Evolutionary conservation across 2,888 invertebrate genomes (phyloP), one percentile per base, ranked within the genome.

Genomic region (Caradrina kadenii): DNA sequence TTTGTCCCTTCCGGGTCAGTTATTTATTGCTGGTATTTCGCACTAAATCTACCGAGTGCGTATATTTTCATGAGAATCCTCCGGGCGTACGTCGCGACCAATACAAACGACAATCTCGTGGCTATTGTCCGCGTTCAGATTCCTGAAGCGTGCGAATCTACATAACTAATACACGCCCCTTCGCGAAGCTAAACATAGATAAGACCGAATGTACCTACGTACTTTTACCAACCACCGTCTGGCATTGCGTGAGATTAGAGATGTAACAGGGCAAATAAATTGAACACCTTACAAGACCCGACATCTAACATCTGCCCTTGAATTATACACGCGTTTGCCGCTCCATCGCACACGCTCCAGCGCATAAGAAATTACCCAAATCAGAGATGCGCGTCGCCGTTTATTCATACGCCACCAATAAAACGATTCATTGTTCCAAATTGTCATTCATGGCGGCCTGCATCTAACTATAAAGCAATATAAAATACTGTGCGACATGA

Each of bases 1-100:
- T 94, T 93, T 93, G 93, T 94, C 94, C 93, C 91, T 94, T 94
- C 92, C 93, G 94, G 94, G 92, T 93, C 93, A 93, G 91, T 94
- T 94, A 94, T 94, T 94, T 94, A 94, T 94, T 94, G 92, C 92
- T 88, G 84, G 90, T 93, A 92, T 94, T 92, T 93, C 91, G 87
- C 90, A 91, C 89, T 92, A 92, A 92, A 92, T 92, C 90, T 89
- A 87, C 88, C 81, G 79, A 89, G 88, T 88, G 86, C 87, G 87
- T 86, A 87, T 88, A 88, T 91, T 90, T 90, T 91, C 89, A 89
- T 89, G 89, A 86, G 87, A 83, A 79, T 76, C 85, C 87, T 84
- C 81, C 83, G 74, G 72, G 72, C 81, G 80, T 73, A 76, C 80
- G 84, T 79, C 76, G 73, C 69, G 69, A 67, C 76, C 83, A 82